Evolutionary conservation across 1,140 invertebrate genomes (phyloP), one percentile per base, ranked within the genome.

Genomic region (Cyphomyrmex costatus): DNA sequence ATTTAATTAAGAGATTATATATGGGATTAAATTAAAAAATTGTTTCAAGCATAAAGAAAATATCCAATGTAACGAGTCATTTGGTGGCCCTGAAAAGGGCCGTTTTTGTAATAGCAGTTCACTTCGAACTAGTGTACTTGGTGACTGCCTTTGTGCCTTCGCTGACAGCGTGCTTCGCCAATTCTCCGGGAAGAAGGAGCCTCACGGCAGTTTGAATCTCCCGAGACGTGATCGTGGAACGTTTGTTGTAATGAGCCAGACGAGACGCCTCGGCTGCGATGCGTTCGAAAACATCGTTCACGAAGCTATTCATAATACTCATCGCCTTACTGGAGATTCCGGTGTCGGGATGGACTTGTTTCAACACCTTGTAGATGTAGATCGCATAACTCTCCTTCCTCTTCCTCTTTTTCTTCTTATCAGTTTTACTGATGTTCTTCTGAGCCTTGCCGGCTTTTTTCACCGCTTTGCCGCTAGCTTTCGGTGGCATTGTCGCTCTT

Each of bases 321-420:
- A 97, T 97, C n/a, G 96, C 96, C 87, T 96, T 96, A 68, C 92
- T 91, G 56, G 95, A 96, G 24, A 96, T 95, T 42, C 96, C 96
- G 65, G 95, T 95, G 78, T 97, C 96, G 60, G 96, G 96, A 88
- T 96, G 96, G 2, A 97, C 97, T 92, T 97, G 96, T 89, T 97
- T 97, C 91, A 98, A 90, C 19, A 98, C 95, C 90, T 97, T 97
- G 94, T 97, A 97, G 36, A 97, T 95, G 94, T 97, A 97, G 83
- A 97, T 96, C 0, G 96, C 96, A 95, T 97, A 98, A 82, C 95
- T 96, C 91, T 97, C 96, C 95, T 96, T 97, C 95, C 96, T 96
- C 93, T 94, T 92, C 86, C 95, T 96, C 68, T 95, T 96, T 95
- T 92, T 96, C 86, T 96, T 96, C 93, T 95, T 96, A 73, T 96